These are phyloP conservation scores for Campaea margaritaria DNA, from an alignment of 2,888 invertebrate species.

Conservation along the genomic window DNA sequence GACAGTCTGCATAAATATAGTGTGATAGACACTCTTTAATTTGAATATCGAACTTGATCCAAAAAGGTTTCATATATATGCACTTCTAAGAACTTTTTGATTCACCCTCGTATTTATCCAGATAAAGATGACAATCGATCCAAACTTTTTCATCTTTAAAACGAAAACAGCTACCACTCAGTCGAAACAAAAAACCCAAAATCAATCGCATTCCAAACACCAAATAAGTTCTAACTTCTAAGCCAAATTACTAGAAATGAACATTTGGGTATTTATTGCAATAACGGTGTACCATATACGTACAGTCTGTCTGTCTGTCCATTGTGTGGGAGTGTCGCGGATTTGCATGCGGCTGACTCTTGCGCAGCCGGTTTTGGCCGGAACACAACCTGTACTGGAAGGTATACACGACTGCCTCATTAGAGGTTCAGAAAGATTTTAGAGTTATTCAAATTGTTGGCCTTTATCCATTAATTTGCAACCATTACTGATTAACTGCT, in stretches of 20 bases:
- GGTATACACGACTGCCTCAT: slow-evolving; percentile 1
- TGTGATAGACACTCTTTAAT: too few relatives aligned
- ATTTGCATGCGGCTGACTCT: slow-evolving; percentile 19
- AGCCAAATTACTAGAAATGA: slow-evolving; percentile 12
- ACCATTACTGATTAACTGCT: too few relatives aligned
- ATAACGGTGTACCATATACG: slow-evolving; percentile 13
- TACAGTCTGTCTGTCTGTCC: slow-evolving; percentile 24
- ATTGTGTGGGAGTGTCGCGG: slow-evolving; percentile 43
- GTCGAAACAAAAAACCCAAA: background rate
- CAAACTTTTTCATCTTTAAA: background rate
- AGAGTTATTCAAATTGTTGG: too few relatives aligned
- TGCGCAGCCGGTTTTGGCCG: slow-evolving; percentile 32
- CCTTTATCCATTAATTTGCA: too few relatives aligned
- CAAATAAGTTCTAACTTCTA: slow-evolving; percentile 7
- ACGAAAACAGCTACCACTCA: slow-evolving; percentile 3
- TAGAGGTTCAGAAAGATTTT: background rate
- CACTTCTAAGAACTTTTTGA: too few relatives aligned
- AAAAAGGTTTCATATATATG: too few relatives aligned
- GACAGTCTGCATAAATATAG: too few relatives aligned
- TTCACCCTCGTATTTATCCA: too few relatives aligned
- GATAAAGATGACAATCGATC: too few relatives aligned
- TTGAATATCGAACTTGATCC: too few relatives aligned
- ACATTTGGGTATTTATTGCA: slow-evolving; percentile 14
- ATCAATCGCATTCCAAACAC: slow-evolving; percentile 17
- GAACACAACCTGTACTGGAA: slow-evolving; percentile 45